A percentile compares a stretch with the other conserved stretches of the same genome.
phyloP scores from a whole-genome alignment of 1,140 invertebrate species.

The Psilanteris sp. region DNA sequence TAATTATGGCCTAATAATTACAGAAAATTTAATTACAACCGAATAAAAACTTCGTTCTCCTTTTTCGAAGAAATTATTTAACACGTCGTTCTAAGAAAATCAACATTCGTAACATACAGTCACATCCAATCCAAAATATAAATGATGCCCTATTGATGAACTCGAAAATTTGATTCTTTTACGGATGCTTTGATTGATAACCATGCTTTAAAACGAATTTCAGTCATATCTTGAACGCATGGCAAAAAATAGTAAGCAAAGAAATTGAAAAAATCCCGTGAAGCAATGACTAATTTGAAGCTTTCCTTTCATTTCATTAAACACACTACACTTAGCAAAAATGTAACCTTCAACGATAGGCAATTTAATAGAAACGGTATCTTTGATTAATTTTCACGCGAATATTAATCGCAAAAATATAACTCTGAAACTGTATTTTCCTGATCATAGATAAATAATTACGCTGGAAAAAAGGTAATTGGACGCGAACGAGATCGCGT shows the following conservation, averaged over 20 bases:
- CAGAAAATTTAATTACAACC: too few relatives aligned
- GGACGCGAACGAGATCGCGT: constrained; percentile 33
- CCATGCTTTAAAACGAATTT: constrained; percentile 19
- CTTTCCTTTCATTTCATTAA: too few relatives aligned
- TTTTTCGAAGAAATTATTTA: constrained; percentile 11
- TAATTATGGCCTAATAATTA: too few relatives aligned
- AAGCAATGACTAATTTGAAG: too few relatives aligned
- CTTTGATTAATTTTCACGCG: constrained; percentile 14
- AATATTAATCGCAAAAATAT: constrained; percentile 7
- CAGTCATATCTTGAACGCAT: constrained; percentile 18
- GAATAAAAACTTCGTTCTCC: too few relatives aligned
- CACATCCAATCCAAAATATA: constrained; percentile 7
- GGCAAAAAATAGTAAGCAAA: constrained; percentile 3
- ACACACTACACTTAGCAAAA: background rate
- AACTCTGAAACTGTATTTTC: constrained; percentile 19
- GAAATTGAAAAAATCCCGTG: background rate
- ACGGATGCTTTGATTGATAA: constrained; percentile 52
- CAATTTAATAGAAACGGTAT: constrained; percentile 29
- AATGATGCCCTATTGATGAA: constrained; percentile 24
- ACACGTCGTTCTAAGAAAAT: constrained; percentile 24
- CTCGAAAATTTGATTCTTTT: constrained; percentile 35
- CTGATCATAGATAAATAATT: constrained; percentile 23
- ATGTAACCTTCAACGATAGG: background rate
- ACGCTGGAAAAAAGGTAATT: constrained; percentile 44
- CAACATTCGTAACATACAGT: constrained; percentile 29